phyloP scores from a whole-genome alignment of 2,113 vertebrate species.

The Semicossyphus pulcher region DNA sequence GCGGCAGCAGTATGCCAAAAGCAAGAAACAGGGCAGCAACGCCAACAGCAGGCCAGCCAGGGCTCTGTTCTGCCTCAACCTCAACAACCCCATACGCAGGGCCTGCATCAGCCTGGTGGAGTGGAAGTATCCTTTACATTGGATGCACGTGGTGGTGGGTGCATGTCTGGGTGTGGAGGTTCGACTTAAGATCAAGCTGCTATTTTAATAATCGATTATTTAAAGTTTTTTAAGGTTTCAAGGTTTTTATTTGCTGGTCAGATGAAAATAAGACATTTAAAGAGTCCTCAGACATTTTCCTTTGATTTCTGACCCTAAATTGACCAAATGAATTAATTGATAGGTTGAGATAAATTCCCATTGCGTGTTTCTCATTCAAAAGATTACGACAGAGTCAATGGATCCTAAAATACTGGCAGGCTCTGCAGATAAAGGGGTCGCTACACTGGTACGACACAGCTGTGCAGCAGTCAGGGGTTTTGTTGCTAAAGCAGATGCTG shows the following conservation, averaged over 20 bases:
- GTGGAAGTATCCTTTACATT: conserved; percentile 98
- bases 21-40: conserved; percentile 98
- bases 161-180: neutral
- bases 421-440: too few species aligned
- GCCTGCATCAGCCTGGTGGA: conserved; percentile 99
- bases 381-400: conserved; percentile 37
- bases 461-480: conserved; percentile 23
- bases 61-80: conserved; percentile 97
- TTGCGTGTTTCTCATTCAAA: neutral
- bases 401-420: conserved; percentile 39
- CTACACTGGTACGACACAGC: too few species aligned
- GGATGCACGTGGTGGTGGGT: neutral
- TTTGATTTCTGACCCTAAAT: too few species aligned
- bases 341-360: too few species aligned
- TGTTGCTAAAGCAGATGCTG: conserved; percentile 39
- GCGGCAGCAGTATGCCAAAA: conserved; percentile 99
- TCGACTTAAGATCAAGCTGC: neutral
- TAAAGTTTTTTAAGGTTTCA: too few species aligned
- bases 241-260: neutral
- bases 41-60: conserved; percentile 94
- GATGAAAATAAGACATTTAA: too few species aligned
- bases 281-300: too few species aligned
- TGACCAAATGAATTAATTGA: too few species aligned
- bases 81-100: conserved; percentile 98
- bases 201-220: too few species aligned